Base-by-base conservation (phyloP, 2,888 invertebrate genomes). In the Apamea crenata region DNA sequence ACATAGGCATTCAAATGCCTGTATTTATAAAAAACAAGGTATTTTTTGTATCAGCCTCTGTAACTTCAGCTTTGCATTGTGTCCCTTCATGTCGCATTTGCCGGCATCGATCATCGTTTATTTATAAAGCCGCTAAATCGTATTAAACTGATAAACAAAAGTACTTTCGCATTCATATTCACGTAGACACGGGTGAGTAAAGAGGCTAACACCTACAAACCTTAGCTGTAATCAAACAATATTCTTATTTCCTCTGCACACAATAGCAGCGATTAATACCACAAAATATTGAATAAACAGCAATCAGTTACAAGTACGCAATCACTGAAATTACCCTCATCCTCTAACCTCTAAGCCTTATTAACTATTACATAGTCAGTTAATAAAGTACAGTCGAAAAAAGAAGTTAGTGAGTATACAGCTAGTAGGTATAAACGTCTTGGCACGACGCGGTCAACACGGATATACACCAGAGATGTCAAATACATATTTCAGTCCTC, bases 321-420 rank as follows among this genome's bases (percentile, higher is more conserved):
- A 91, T 87, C 83, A 87, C 85, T 70, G 63, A 82, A 87, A 91
- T 91, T 91, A 83, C 83, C 82, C 63, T 78, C 91, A 90, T 91
- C 91, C 91, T 91, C 84, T 77, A 83, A 87, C 84, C 87, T 88
- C 78, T 84, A 77, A 80, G 83, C 44, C 83, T 77, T 84, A 81
- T 87, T 84, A 84, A 78, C 74, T 86, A 77, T 87, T 85, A 81
- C 84, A 84, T 74, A 59, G 87, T 32, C 53, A 79, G 77, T 86
- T 89, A 83, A 80, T 79, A 82, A 75, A 84, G 78, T 82, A 82
- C 70, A n/a, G n/a, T 70, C 59, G 3, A 61, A 36, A n/a, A 63
- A 79, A 40, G 1, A 32, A 12, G 2, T 47, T 25, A 29, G n/a
- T 56, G 16, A 29, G n/a, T 50, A 3, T 14, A 4, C 3, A 59